Conservation (phyloP, 2,888 invertebrate genomes). For the Danaus chrysippus region DNA sequence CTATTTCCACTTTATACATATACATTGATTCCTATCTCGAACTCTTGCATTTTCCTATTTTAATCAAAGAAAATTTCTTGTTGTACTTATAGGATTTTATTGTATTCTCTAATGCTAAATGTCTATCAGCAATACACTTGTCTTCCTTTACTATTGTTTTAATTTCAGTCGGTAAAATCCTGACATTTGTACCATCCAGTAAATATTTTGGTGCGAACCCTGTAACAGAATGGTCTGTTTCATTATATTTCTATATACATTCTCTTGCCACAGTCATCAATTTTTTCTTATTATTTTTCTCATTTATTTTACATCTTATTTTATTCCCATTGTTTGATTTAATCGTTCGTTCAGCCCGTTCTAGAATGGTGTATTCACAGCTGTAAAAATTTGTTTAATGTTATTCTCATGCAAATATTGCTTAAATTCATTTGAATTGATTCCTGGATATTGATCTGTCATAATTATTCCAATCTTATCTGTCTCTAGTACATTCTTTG, state of each 20-base stretch:
- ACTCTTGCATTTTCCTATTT: not conserved
- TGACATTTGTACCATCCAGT: constrained; percentile 12
- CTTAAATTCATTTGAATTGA: constrained; percentile 11
- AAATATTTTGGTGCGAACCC: constrained; percentile 17
- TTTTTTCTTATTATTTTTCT: too few species aligned
- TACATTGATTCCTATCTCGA: not conserved
- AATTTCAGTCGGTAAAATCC: too few species aligned
- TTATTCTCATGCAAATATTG: not conserved
- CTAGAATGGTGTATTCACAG: not conserved
- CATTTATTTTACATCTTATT: too few species aligned
- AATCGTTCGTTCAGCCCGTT: not conserved
- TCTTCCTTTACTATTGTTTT: too few species aligned
- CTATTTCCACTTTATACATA: too few species aligned
- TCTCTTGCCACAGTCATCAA: too few species aligned
- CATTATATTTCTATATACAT: constrained; percentile 15
- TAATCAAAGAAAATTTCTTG: too few species aligned
- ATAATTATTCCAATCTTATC: constrained; percentile 11
- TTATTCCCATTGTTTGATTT: not conserved
- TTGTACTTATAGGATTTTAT: too few species aligned
- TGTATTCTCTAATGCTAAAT: too few species aligned
- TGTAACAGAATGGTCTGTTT: constrained; percentile 14
- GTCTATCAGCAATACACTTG: too few species aligned
- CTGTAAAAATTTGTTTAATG: not conserved
- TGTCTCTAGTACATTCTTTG: constrained; percentile 17
- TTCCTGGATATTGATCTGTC: constrained; percentile 15